phyloP scores from a whole-genome alignment of 53 echinoderm and acorn worm species.

The Henricia sp. region DNA sequence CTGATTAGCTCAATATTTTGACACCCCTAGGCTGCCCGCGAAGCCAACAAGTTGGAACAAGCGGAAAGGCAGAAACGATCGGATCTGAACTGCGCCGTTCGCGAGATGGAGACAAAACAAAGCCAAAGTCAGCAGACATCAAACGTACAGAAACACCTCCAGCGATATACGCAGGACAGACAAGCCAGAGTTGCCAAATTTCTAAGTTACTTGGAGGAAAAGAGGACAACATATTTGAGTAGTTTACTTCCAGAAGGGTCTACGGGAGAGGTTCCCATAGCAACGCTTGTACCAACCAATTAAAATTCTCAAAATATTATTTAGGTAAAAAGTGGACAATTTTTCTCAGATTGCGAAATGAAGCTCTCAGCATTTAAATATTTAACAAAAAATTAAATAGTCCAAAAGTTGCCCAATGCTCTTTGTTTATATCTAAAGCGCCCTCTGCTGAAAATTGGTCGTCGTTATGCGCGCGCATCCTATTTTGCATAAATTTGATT shows the following conservation, averaged over 20 bases:
- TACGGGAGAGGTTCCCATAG: neutral
- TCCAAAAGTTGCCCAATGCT: too few relatives aligned
- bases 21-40: conserved; percentile 62
- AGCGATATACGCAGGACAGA: conserved; percentile 53
- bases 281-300: neutral
- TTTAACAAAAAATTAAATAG: too few relatives aligned
- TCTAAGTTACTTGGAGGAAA: conserved; percentile 44
- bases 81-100: conserved; percentile 51
- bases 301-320: too few relatives aligned
- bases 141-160: conserved; percentile 29
- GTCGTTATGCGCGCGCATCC: too few relatives aligned
- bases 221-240: conserved; percentile 6
- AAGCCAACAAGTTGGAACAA: conserved; percentile 39
- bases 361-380: too few relatives aligned
- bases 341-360: too few relatives aligned
- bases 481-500: too few relatives aligned
- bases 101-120: conserved; percentile 30
- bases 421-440: too few relatives aligned
- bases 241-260: conserved; percentile 21
- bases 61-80: conserved; percentile 32
- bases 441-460: too few relatives aligned
- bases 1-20: too few relatives aligned
- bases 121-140: neutral
- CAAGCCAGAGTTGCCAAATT: conserved; percentile 54
- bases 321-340: too few relatives aligned